Evolutionary conservation across 2,113 vertebrate species (phyloP).

Genomic region (Otis tarda): DNA sequence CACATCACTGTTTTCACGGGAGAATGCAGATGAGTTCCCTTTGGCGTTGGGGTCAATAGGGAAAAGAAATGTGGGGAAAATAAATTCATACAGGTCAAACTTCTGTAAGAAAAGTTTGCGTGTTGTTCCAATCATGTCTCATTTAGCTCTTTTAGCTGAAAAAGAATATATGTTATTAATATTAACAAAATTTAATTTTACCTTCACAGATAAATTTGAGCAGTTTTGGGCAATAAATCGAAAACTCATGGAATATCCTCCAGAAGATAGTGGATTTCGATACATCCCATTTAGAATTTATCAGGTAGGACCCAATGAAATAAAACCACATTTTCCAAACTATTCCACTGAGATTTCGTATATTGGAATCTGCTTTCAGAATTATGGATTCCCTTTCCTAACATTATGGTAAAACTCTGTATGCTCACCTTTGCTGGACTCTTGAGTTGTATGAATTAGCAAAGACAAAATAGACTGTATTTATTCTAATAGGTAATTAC

Average conservation of each 20-base stretch:
- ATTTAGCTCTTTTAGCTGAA: background rate
- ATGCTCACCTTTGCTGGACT: background rate
- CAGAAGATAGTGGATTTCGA: slow-evolving; percentile 94
- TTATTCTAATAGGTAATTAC: background rate
- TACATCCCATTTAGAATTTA: slow-evolving; percentile 99
- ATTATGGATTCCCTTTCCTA: background rate
- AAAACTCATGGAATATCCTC: slow-evolving; percentile 96
- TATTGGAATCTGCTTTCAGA: background rate
- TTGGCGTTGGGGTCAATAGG: background rate
- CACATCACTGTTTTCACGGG: background rate
- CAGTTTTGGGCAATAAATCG: slow-evolving; percentile 99
- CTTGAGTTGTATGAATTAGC: background rate
- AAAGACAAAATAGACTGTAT: background rate
- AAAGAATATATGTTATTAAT: background rate
- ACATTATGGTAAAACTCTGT: background rate
- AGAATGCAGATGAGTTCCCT: background rate
- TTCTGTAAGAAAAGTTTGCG: background rate
- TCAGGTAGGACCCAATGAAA: slow-evolving; percentile 80
- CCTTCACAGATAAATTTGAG: slow-evolving; percentile 93
- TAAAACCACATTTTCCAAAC: background rate
- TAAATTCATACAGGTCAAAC: background rate
- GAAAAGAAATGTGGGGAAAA: background rate
- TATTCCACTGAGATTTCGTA: background rate
- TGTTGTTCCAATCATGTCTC: background rate
- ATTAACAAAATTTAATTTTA: slow-evolving; percentile 60